These are phyloP conservation scores for Ptilonorhynchus violaceus DNA, from an alignment of 2,113 vertebrate genomes.

Conservation along the genomic window DNA sequence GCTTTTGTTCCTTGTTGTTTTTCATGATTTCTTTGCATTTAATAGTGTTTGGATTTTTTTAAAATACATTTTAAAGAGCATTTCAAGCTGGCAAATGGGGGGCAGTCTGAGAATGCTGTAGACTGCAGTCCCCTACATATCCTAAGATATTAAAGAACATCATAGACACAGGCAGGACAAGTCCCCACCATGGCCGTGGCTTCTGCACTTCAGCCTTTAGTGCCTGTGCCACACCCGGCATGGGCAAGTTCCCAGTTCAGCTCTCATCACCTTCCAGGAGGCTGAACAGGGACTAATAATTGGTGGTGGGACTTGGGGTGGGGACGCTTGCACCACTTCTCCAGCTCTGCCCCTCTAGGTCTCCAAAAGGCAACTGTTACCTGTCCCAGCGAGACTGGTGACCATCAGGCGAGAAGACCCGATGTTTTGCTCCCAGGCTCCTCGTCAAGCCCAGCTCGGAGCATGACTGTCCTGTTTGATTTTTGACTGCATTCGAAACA, in stretches of 20 bases:
- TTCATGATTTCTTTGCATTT: slow-evolving; percentile 68
- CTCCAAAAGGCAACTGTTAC: not conserved
- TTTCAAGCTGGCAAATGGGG: slow-evolving; percentile 12
- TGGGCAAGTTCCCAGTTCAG: not conserved
- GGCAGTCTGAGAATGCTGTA: not conserved
- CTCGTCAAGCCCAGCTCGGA: not conserved
- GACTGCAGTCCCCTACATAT: not conserved
- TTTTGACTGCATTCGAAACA: not conserved
- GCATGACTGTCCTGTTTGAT: not conserved
- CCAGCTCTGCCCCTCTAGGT: not conserved
- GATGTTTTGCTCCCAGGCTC: not conserved
- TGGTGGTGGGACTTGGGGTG: not conserved
- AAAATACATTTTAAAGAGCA: slow-evolving; percentile 12
- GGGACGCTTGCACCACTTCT: not conserved
- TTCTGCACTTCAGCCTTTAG: not conserved
- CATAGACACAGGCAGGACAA: not conserved
- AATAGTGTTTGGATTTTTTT: slow-evolving; percentile 71
- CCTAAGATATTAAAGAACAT: not conserved
- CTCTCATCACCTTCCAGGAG: not conserved
- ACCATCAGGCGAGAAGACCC: not conserved
- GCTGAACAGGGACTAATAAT: not conserved
- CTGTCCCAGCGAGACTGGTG: not conserved
- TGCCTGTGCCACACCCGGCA: not conserved
- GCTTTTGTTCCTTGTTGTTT: slow-evolving; percentile 73
- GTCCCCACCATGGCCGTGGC: not conserved